Evolutionary conservation across 2,797 vertebrate genomes (phyloP).

Genomic region (Syngnathus acus): DNA sequence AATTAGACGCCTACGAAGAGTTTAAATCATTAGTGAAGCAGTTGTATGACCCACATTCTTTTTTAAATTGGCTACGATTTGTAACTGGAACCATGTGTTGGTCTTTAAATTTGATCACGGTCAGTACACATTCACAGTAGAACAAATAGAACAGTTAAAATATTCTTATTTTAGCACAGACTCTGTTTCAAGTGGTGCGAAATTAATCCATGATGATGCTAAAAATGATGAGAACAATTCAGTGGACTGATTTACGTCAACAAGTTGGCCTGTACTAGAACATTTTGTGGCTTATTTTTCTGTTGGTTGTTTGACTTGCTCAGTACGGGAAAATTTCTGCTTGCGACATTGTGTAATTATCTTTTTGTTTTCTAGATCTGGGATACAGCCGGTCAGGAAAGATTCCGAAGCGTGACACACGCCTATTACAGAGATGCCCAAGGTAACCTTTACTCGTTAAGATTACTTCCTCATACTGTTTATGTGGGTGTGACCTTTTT

Average conservation of each 20-base stretch:
- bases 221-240: neutral
- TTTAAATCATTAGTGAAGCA: neutral
- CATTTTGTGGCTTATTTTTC: neutral
- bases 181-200: neutral
- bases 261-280: neutral
- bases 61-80: neutral
- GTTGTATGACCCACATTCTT: neutral
- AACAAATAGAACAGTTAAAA: neutral
- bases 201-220: neutral
- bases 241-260: neutral
- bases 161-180: neutral
- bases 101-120: neutral
- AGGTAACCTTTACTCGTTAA: conserved; percentile 67
- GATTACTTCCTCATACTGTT: conserved; percentile 28
- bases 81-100: neutral
- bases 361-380: conserved; percentile 79
- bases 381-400: conserved; percentile 96
- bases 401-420: conserved; percentile 95
- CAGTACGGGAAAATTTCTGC: conserved; percentile 2
- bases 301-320: neutral
- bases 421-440: conserved; percentile 97
- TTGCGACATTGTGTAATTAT: conserved; percentile 29
- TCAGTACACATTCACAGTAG: neutral
- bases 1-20: conserved; percentile 5
- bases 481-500: conserved; percentile 10